Evolutionary conservation across 2,888 invertebrate species (phyloP).

Genomic region (Coelopa pilipes): DNA sequence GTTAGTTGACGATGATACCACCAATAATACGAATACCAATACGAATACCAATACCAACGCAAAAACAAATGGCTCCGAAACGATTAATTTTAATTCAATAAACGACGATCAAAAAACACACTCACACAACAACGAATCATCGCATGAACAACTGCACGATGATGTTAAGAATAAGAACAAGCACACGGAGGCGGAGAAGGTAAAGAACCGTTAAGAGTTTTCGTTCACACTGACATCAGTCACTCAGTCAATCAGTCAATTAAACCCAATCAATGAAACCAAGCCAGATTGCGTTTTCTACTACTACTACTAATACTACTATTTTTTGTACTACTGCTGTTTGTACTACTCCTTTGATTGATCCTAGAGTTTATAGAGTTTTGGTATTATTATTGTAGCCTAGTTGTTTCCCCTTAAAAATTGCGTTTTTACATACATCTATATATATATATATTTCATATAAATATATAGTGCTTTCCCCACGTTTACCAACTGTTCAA

Average conservation of each 20-base stretch:
- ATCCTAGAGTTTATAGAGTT: too few relatives aligned
- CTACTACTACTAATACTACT: too few relatives aligned
- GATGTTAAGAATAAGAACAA: conserved; percentile 41
- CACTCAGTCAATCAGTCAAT: too few relatives aligned
- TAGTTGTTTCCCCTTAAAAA: background rate
- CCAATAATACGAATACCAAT: conserved; percentile 47
- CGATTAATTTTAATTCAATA: conserved; percentile 29
- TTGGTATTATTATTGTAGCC: too few relatives aligned
- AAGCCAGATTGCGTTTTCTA: too few relatives aligned
- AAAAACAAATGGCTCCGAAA: conserved; percentile 45
- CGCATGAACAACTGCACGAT: conserved; percentile 27
- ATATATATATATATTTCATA: too few relatives aligned
- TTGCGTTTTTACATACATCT: background rate
- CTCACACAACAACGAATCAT: conserved; percentile 36
- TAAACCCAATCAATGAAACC: too few relatives aligned
- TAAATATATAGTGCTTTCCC: background rate
- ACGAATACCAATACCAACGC: conserved; percentile 51
- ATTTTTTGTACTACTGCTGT: too few relatives aligned
- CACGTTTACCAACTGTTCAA: background rate
- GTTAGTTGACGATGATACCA: conserved; percentile 39
- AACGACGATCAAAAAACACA: conserved; percentile 26
- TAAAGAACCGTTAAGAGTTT: conserved; percentile 32
- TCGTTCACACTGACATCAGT: background rate
- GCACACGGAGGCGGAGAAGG: conserved; percentile 39
- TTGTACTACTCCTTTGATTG: too few relatives aligned